Conservation (phyloP, 2,888 invertebrate species). For the Andrena minutula region DNA sequence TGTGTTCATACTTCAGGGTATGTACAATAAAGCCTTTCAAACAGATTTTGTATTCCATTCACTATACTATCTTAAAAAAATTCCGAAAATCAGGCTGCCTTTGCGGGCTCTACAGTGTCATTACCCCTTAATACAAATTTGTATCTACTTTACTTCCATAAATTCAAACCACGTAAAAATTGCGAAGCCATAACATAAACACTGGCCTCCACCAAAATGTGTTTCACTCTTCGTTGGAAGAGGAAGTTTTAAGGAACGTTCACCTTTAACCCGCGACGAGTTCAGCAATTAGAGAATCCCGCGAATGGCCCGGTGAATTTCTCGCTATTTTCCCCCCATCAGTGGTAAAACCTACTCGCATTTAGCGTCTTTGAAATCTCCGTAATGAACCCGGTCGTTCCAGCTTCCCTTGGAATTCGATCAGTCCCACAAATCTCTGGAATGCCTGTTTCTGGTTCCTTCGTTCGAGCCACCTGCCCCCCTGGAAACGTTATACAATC, state of each 20-base stretch:
- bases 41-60: too few relatives aligned
- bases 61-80: too few relatives aligned
- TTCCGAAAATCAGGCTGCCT: too few relatives aligned
- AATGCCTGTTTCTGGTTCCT: neutral
- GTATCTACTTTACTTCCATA: too few relatives aligned
- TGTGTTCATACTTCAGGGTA: too few relatives aligned
- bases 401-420: slow-evolving; percentile 11
- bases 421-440: slow-evolving; percentile 8
- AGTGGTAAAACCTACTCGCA: slow-evolving; percentile 13
- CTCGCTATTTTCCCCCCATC: slow-evolving; percentile 25
- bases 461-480: slow-evolving; percentile 8
- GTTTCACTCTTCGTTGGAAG: neutral
- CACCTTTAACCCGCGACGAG: slow-evolving; percentile 25
- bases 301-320: slow-evolving; percentile 8
- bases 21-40: too few relatives aligned
- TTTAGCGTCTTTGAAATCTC: slow-evolving; percentile 20
- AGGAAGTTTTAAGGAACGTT: neutral
- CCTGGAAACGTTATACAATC: slow-evolving; percentile 25
- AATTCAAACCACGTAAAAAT: too few relatives aligned
- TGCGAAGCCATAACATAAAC: too few relatives aligned
- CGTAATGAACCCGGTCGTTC: slow-evolving; percentile 33
- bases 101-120: too few relatives aligned
- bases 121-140: too few relatives aligned
- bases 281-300: slow-evolving; percentile 34
- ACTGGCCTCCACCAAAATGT: neutral